A percentile compares a stretch with the other conserved stretches of the same genome.
These are phyloP conservation scores for Ellobius talpinus DNA, from an alignment of 2,113 vertebrate species.

Conservation along the genomic window DNA sequence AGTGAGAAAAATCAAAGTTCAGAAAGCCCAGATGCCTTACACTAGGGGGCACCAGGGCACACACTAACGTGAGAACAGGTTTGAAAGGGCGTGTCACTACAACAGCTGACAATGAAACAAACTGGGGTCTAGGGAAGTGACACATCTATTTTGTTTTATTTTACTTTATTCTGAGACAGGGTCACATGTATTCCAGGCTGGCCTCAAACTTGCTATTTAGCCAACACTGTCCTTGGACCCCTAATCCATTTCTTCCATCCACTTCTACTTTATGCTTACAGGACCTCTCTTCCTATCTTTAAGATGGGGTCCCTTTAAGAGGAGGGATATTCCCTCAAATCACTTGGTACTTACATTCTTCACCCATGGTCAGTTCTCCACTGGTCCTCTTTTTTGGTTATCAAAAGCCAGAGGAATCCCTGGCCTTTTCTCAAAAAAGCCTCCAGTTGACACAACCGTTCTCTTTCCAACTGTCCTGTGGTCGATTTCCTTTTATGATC, in stretches of 20 bases:
- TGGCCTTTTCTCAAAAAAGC: background rate
- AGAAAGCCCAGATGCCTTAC: background rate
- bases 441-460: background rate
- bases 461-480: background rate
- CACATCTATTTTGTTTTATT: background rate
- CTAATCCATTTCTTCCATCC: too few species aligned
- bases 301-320: background rate
- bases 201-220: background rate
- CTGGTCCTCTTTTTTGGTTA: conserved; percentile 9
- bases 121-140: background rate
- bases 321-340: background rate
- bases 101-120: background rate
- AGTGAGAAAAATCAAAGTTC: background rate
- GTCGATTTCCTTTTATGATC: background rate
- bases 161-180: background rate
- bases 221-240: background rate
- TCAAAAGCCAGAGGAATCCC: background rate
- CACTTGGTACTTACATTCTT: background rate
- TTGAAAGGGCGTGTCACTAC: background rate
- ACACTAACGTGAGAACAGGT: background rate
- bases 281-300: background rate
- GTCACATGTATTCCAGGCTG: background rate
- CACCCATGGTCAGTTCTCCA: background rate
- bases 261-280: background rate
- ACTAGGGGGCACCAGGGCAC: background rate